Conservation (phyloP, 1,140 invertebrate genomes). For the Apis laboriosa region DNA sequence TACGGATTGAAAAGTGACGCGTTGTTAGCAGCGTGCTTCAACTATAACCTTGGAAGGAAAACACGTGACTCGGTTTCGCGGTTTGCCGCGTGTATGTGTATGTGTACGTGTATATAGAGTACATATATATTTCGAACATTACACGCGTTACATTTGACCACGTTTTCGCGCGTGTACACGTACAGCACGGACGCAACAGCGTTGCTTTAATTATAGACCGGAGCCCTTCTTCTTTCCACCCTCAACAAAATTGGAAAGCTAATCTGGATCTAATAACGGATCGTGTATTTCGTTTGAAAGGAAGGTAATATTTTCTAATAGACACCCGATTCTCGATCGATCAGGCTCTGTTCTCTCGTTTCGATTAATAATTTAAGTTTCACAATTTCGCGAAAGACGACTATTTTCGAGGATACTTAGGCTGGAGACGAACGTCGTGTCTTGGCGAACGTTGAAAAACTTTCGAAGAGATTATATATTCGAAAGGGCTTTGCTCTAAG, state of each 20-base stretch:
- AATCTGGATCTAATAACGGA: constrained; percentile 39
- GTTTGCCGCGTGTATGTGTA: constrained; percentile 4
- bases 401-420: not conserved
- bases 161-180: constrained; percentile 12
- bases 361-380: not conserved
- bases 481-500: not conserved
- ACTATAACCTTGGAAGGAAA: constrained; percentile 47
- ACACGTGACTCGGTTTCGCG: constrained; percentile 62
- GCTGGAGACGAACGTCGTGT: not conserved
- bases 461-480: not conserved
- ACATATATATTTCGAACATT: too few relatives aligned
- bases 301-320: not conserved
- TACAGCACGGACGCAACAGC: not conserved
- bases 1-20: constrained; percentile 38
- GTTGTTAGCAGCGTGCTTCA: constrained; percentile 49
- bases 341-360: too few relatives aligned
- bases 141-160: constrained; percentile 5
- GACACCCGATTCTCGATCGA: not conserved
- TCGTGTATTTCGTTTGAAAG: constrained; percentile 38
- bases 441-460: constrained; percentile 8
- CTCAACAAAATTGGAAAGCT: constrained; percentile 67
- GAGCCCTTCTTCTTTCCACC: constrained; percentile 62
- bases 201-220: constrained; percentile 73
- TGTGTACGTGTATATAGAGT: not conserved
- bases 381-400: too few relatives aligned